Evolutionary conservation across 2,797 vertebrate genomes (phyloP).

Genomic region (Diplodus sargus): DNA sequence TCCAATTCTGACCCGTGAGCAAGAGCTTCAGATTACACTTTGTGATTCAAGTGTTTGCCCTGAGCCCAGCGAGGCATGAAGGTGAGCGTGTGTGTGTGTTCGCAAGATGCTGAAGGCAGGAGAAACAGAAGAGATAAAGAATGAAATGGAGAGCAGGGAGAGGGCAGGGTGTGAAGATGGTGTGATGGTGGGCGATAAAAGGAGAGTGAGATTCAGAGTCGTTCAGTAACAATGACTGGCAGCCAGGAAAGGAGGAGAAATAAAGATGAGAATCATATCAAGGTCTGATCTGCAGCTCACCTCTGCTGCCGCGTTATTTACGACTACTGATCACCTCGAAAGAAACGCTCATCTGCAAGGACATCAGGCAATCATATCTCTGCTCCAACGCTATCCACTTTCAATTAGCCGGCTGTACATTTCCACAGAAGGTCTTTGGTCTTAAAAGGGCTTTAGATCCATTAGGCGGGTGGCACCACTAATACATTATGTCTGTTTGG

Average conservation of each 20-base stretch:
- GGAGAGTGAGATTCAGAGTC: background rate
- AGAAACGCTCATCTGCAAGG: background rate
- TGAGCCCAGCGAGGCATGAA: background rate
- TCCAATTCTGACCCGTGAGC: constrained; percentile 15
- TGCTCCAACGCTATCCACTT: background rate
- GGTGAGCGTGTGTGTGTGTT: background rate
- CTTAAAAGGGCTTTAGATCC: background rate
- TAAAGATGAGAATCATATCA: background rate
- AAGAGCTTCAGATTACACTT: constrained; percentile 22
- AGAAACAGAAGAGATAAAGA: constrained; percentile 30
- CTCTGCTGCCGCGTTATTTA: constrained; percentile 4
- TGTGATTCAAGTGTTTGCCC: background rate
- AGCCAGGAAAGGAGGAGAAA: background rate
- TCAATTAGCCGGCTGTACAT: background rate
- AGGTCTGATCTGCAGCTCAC: background rate
- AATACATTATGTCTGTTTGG: background rate
- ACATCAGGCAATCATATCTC: background rate
- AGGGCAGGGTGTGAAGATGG: background rate
- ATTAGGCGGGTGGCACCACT: background rate
- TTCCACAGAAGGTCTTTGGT: background rate
- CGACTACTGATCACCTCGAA: background rate
- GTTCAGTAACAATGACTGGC: constrained; percentile 16
- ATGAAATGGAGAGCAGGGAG: background rate
- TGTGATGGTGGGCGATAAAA: background rate
- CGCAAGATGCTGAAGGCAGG: background rate